Conservation (phyloP, 2,113 vertebrate genomes). For the Corythaixoides concolor region DNA sequence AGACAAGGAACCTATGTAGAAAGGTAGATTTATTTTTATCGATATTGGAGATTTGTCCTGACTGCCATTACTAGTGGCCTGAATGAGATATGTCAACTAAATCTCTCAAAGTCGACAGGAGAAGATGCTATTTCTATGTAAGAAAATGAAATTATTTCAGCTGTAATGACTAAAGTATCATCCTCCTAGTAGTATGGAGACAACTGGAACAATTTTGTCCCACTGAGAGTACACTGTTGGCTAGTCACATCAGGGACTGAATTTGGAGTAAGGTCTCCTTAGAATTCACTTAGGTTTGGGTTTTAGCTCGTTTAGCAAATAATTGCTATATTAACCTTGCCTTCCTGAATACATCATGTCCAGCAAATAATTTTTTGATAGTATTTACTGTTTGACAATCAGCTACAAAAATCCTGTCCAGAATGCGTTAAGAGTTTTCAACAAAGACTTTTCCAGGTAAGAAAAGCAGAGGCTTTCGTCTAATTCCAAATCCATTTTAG, state of each 20-base stretch:
- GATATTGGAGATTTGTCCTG: not conserved
- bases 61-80: not conserved
- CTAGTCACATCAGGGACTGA: not conserved
- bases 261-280: not conserved
- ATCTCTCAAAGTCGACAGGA: not conserved
- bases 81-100: not conserved
- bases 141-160: not conserved
- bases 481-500: constrained; percentile 48
- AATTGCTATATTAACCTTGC: not conserved
- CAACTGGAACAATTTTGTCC: not conserved
- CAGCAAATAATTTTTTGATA: not conserved
- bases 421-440: constrained; percentile 7
- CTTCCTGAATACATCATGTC: not conserved
- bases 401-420: constrained; percentile 7
- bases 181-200: not conserved
- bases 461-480: constrained; percentile 40
- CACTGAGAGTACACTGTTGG: not conserved
- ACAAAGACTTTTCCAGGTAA: constrained; percentile 45
- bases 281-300: not conserved
- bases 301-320: not conserved
- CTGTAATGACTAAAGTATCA: not conserved
- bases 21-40: not conserved
- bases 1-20: not conserved
- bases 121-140: not conserved
- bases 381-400: constrained; percentile 21